Base-by-base conservation (phyloP, 2,888 invertebrate species). In the Brachynemurus nebulosus region DNA sequence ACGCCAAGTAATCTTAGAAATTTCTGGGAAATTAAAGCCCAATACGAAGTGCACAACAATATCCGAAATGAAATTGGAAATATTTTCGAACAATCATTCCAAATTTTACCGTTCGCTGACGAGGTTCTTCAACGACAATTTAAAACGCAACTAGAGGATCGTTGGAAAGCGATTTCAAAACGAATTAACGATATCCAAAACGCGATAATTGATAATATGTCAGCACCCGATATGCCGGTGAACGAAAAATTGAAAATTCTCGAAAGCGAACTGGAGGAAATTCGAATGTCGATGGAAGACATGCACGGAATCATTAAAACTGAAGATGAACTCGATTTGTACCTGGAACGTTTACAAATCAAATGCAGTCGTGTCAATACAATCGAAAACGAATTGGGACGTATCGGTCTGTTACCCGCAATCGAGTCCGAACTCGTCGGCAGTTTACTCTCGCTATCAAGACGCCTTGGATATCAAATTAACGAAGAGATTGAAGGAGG, bases 11-110 rank as follows among this genome's bases (percentile, higher is more conserved):
- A 84, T 54, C 77, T 86, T 63, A 74, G 85, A 52, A 78, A 84
- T 53, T 89, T 88, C 66, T 89, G 89, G 88, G 89, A 89, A 64
- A 63, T 89, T 37, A 88, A 86, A 61, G 89, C 88, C 1, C 86
- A 88, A 54, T 84, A 85, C 55, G 88, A 88, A 67, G 76, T 88
- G 18, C 76, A 88, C 59, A 86, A 84, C 52, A 79, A 78, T 51
- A 71, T 86, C 40, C 76, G 80, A 42, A 77, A 77, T 47, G 84
- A 86, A 52, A 78, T 83, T 1, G 76, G 77, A 14, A 68, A 73
- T 35, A 76, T 78, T 48, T 78, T 89, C 53, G 85, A 88, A 56
- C 80, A 80, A 53, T 79, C 88, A 0, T 60, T 89, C 46, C 76
- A 80, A 59, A 79, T 85, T 5, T 71, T 90, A 35, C 83, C 86